Conservation (phyloP, 2,797 vertebrate genomes). For the Lepilemur septentrionalis region DNA sequence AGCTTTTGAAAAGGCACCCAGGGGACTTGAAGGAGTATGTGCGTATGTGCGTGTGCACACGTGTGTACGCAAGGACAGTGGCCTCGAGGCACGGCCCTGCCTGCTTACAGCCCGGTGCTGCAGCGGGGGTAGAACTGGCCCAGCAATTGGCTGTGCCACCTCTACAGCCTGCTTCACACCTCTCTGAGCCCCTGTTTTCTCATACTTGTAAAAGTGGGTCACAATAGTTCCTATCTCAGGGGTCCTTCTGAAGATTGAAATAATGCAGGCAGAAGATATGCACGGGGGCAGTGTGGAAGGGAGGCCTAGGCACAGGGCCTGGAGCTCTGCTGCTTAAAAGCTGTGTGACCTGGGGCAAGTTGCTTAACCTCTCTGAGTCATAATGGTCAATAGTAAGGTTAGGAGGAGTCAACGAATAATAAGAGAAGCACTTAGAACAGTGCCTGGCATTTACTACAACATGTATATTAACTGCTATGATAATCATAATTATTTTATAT, state of each 20-base stretch:
- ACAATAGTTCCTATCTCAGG: neutral
- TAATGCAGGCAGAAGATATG: fast-evolving
- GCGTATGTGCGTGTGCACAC: fast-evolving
- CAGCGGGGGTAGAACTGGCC: neutral
- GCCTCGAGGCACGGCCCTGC: fast-evolving
- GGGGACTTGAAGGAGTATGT: neutral
- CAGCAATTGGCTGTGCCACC: fast-evolving
- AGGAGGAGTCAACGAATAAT: neutral
- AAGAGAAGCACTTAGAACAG: neutral
- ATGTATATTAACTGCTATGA: neutral
- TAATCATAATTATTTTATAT: neutral
- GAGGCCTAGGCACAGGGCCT: neutral
- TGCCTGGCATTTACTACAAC: neutral
- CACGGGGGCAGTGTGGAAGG: neutral
- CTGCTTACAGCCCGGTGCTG: fast-evolving
- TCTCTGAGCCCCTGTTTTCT: neutral
- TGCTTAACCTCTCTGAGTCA: neutral
- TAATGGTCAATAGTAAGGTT: neutral
- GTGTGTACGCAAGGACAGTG: fast-evolving
- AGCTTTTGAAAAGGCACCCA: neutral
- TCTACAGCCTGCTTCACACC: too few species aligned
- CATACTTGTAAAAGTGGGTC: neutral
- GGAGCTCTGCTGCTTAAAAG: neutral
- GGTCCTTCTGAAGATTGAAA: neutral
- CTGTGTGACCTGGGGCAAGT: neutral